Evolutionary conservation across 2,888 invertebrate species (phyloP).

Genomic region (Tortricodes alternella): DNA sequence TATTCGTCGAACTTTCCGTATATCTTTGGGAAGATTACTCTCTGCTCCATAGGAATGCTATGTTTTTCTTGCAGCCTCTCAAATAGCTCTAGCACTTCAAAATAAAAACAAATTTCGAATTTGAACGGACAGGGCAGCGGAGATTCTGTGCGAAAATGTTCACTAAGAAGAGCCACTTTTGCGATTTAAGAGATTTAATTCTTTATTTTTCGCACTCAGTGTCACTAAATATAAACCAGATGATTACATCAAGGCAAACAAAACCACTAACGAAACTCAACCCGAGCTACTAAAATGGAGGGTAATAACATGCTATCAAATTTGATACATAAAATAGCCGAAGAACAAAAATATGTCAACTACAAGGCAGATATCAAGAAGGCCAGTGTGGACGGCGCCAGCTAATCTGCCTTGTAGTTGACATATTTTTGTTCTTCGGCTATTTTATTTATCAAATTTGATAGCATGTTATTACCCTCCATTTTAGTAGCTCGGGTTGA

Average conservation of each 20-base stretch:
- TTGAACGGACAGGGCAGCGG: not conserved
- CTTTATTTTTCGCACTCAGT: not conserved
- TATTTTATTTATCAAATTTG: no score
- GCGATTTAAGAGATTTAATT: slow-evolving; percentile 1
- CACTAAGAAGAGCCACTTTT: not conserved
- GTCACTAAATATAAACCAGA: not conserved
- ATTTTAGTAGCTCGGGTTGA: no score
- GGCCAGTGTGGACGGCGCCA: no score
- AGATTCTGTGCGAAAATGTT: not conserved
- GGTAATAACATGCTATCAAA: no score
- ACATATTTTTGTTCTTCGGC: no score
- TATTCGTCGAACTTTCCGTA: not conserved
- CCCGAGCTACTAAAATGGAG: no score
- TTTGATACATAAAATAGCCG: no score
- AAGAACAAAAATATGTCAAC: no score
- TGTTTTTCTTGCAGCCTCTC: not conserved
- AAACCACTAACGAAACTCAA: no score
- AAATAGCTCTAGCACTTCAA: not conserved
- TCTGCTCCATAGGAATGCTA: not conserved
- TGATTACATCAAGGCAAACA: no score
- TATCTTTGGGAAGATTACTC: not conserved
- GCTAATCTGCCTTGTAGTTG: not conserved
- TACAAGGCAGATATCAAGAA: not conserved
- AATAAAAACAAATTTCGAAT: not conserved
- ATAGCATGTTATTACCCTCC: no score